Evolutionary conservation across 2,888 invertebrate species (phyloP), one percentile per base, ranked within the genome.

Genomic region (Pristionchus mayeri): DNA sequence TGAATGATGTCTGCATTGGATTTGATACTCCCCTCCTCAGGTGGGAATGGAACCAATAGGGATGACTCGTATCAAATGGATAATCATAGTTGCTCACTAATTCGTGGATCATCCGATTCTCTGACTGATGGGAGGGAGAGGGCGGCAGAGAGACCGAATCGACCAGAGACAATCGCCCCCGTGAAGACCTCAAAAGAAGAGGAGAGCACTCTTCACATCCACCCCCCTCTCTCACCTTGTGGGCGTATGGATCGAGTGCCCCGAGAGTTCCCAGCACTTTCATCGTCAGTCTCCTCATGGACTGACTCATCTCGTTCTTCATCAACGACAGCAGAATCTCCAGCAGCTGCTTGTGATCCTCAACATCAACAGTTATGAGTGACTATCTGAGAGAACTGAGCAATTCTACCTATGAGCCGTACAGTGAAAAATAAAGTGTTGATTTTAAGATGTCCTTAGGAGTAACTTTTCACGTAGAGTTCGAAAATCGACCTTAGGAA

Each of bases 221-320:
- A 30, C 13, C 1, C 21, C 18, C n/a, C 21, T 24, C 16, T 9
- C 21, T 2, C 37, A 98, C 96, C 94, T 98, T 98, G 93, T 98
- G 97, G 92, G 97, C 97, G 94, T 98, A 99, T 0, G 99, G 99
- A 94, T 99, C 99, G 90, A 99, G 94, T 0, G 98, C 98, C 7
- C 99, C 99, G 1, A 99, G 94, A 1, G 98, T 94, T 7, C 99
- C 99, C 18, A 99, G 94, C 18, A 98, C 98, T 84, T 98, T 95
- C 85, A 99, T 97, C 0, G 98, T 98, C 94, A 98, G 96, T 30
- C 91, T 87, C 34, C 92, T 88, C 90, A 93, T 93, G 24, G 90
- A 84, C n/a, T 88, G 87, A 13, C 87, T 86, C 88, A 98, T 98
- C 93, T 99, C 99, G 1, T 97, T 98, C 94, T 98, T 98, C 37